Percentiles rank a stretch among this genome's conserved stretches.
These are phyloP conservation scores for Phoxinus dragarum DNA, from an alignment of 2,797 vertebrate genomes.

Conservation along the genomic window DNA sequence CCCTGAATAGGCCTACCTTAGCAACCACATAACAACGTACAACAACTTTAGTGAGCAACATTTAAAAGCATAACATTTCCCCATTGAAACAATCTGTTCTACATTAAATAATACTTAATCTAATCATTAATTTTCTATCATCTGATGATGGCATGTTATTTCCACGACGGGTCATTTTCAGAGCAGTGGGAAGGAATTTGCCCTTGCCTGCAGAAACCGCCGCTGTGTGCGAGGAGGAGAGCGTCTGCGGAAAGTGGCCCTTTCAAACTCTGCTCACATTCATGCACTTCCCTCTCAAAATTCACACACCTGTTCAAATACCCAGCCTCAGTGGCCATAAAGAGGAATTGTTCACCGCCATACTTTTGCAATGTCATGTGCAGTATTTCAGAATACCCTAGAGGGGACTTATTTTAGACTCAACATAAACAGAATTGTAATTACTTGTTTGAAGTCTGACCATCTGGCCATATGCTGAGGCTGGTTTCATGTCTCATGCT, in stretches of 20 bases:
- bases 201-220: constrained; percentile 69
- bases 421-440: constrained; percentile 61
- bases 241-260: constrained; percentile 60
- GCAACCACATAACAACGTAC: too few species aligned
- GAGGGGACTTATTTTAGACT: constrained; percentile 62
- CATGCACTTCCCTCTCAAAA: constrained; percentile 61
- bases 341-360: constrained; percentile 60
- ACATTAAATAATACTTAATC: not conserved
- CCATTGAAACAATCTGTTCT: not conserved
- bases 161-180: constrained; percentile 74
- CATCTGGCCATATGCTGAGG: constrained; percentile 48
- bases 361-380: constrained; percentile 52
- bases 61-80: not conserved
- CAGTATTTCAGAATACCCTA: constrained; percentile 53
- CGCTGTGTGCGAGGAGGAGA: constrained; percentile 63
- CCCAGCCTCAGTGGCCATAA: constrained; percentile 48
- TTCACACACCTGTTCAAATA: constrained; percentile 68
- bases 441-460: constrained; percentile 56
- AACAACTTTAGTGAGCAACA: not conserved
- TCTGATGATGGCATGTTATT: constrained; percentile 43
- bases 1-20: too few species aligned
- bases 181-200: constrained; percentile 67
- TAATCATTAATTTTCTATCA: constrained; percentile 15
- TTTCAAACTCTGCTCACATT: constrained; percentile 60
- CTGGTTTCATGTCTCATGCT: constrained; percentile 36